Evolutionary conservation across 2,888 invertebrate species (phyloP), one percentile per base, ranked within the genome.

Genomic region (Rutpela maculata): DNA sequence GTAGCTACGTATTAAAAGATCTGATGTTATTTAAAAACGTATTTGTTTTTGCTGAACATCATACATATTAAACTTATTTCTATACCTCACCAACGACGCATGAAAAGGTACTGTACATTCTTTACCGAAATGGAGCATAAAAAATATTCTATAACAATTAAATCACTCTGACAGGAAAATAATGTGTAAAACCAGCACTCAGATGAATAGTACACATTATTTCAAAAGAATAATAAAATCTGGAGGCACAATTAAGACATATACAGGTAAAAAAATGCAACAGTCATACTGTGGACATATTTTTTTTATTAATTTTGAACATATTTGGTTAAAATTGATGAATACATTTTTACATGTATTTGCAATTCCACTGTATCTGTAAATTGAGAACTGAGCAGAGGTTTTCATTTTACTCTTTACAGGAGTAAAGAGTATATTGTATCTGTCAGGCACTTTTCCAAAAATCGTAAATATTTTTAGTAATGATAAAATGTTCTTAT

Each of bases 51-150:
- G 63, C 72, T 63, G 72, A 31, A 31, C 55, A 55, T n/a, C 9
- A 11, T 55, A 1, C 4, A 26, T 72, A 11, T 72, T 31, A 31
- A 22, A 15, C 62, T n/a, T 55, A 55, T 59, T 26, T 18, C 38
- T 72, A 55, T 50, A 38, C 35, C 77, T 73, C 79, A 80, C 82
- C 76, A 71, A 65, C 74, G 80, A 77, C 78, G 11, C 7, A 22
- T 81, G 74, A 77, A 84, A 85, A 86, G 86, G 85, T 87, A 86
- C 86, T 88, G 86, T 88, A 88, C 87, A 88, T 84, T 83, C 79
- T 84, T 85, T 80, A 81, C 76, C 84, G 82, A 85, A 86, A 84
- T 68, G 85, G 82, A 85, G 85, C 85, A 87, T 86, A 88, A 86
- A 80, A 50, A 83, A 76, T 77, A 80, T 76, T 72, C 74, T 76